Evolutionary conservation across 1,140 invertebrate species (phyloP), one percentile per base, ranked within the genome.

Genomic region (Leptinotarsa texana): DNA sequence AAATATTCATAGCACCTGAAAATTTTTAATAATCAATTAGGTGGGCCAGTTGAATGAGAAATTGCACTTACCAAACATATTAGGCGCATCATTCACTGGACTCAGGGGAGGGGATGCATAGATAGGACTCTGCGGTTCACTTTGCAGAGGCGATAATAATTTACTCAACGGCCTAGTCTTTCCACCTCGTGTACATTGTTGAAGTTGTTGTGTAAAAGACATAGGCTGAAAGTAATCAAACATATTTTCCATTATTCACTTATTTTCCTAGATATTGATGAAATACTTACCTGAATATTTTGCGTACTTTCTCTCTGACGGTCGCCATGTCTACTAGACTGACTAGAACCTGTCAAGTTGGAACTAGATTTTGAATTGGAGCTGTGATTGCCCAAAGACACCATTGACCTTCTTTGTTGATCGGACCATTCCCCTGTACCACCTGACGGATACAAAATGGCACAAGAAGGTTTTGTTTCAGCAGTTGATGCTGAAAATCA

Each of bases 181-280:
- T 3, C 86, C 88, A 63, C 87, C 89, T 71, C 87, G 85, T 48
- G 88, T 87, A 80, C 89, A 90, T 77, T 90, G 89, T 74, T 95
- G 93, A 15, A 95, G 83, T 85, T 94, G 93, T 83, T 94, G 93
- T 4, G 93, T 94, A 81, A 94, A 94, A 13, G 92, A 89, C 76
- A 91, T 86, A 11, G 88, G 88, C 86, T 89, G 80, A 61, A 85
- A 84, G 67, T 15, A 76, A 65, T 57, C 17, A 15, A 57, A 57
- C 3, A 57, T 8, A 42, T 42, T 42, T 42, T 11, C 11, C 33
- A 8, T 42, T 3, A 42, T 8, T 11, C 2, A 11, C 3, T 42
- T 42, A 42, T 17, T 70, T 62, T 62, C 2, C 17, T 21, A 62
- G 61, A 62, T 21, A 21, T 63, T 65, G 72, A 75, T 27, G 13